Conservation (phyloP, 2,797 vertebrate genomes). For the Zenarchopterus dispar region DNA sequence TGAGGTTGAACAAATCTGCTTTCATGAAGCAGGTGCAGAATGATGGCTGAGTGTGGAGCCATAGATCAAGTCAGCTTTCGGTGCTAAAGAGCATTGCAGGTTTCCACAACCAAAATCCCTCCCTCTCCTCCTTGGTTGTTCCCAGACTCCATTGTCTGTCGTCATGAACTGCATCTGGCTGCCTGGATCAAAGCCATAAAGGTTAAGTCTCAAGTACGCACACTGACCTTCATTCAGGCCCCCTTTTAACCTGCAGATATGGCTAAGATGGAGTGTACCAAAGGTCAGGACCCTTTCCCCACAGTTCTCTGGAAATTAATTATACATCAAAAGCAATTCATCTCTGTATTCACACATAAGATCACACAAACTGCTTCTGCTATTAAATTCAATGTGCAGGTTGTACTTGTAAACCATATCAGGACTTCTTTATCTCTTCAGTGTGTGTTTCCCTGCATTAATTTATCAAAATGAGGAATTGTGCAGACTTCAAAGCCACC, state of each 20-base stretch:
- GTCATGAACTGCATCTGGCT: conserved; percentile 16
- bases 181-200: conserved; percentile 48
- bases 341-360: no score
- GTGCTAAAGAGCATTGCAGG: conserved; percentile 56
- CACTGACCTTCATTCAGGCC: conserved; percentile 41
- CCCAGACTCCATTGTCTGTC: conserved; percentile 53
- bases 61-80: conserved; percentile 75
- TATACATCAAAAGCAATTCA: conserved; percentile 69
- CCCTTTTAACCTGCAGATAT: conserved; percentile 58
- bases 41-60: conserved; percentile 54
- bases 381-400: conserved; percentile 43
- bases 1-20: conserved; percentile 34
- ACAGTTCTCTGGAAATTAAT: conserved; percentile 66
- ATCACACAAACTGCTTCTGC: conserved; percentile 36
- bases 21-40: conserved; percentile 60
- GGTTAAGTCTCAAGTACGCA: conserved; percentile 44
- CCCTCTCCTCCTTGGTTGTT: background rate
- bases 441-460: conserved; percentile 21
- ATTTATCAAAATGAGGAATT: conserved; percentile 16
- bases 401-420: conserved; percentile 26
- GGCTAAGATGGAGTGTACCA: conserved; percentile 21
- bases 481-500: conserved; percentile 26
- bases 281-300: conserved; percentile 69
- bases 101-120: conserved; percentile 39
- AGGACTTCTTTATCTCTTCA: conserved; percentile 9